Evolutionary conservation across 2,888 invertebrate species (phyloP).

Genomic region (Tinea semifulvella): DNA sequence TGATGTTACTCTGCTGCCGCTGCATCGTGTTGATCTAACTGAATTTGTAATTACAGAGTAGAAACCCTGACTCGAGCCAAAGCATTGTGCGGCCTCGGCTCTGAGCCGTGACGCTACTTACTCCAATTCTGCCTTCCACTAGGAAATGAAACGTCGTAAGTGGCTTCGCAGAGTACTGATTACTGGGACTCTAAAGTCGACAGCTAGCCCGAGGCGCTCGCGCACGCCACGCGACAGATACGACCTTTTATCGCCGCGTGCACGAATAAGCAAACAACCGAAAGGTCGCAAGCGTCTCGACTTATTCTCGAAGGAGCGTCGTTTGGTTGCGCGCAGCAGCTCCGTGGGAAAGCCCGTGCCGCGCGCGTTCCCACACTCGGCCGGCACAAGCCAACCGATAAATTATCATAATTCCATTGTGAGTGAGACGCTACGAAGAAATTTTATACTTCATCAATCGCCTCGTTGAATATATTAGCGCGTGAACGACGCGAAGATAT

Average conservation of each 20-base stretch:
- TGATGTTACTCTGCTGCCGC: too few relatives aligned
- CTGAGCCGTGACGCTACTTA: conserved; percentile 59
- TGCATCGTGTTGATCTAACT: too few relatives aligned
- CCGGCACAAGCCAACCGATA: conserved; percentile 67
- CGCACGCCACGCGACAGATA: conserved; percentile 31
- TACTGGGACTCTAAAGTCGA: conserved; percentile 24
- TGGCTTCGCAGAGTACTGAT: conserved; percentile 24
- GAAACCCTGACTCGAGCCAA: conserved; percentile 54
- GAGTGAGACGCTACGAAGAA: conserved; percentile 67
- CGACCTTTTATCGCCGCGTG: conserved; percentile 29
- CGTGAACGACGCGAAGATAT: conserved; percentile 39
- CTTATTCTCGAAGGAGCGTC: conserved; percentile 29
- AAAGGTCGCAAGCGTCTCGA: conserved; percentile 40
- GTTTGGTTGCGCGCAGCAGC: conserved; percentile 34
- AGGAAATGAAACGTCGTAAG: conserved; percentile 43
- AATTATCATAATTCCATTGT: conserved; percentile 69
- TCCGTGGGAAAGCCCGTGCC: conserved; percentile 67
- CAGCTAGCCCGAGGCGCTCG: conserved; percentile 20
- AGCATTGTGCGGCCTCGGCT: conserved; percentile 48
- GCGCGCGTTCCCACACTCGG: conserved; percentile 67
- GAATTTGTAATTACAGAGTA: too few relatives aligned
- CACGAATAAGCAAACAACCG: conserved; percentile 17
- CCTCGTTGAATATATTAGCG: conserved; percentile 64
- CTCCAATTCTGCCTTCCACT: conserved; percentile 58
- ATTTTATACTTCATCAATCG: conserved; percentile 67